Base-by-base conservation (phyloP, 2,113 vertebrate genomes). In the Megaptera novaeangliae region DNA sequence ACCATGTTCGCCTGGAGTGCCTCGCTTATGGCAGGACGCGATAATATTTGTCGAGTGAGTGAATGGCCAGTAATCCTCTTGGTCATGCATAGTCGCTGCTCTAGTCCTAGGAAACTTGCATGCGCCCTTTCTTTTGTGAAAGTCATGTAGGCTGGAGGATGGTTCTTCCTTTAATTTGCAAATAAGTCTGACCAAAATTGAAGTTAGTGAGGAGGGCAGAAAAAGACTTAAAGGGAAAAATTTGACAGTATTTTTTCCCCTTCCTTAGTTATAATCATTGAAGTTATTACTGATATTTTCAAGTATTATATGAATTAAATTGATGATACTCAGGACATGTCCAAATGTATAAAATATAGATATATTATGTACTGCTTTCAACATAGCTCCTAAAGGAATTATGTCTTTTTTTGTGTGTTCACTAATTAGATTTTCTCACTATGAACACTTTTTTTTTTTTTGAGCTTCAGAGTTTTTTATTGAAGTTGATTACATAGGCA, bases 81-180 rank as follows among this genome's bases (percentile, higher is more conserved):
- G 11, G 2, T 84, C 68, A 25, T 9, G 9, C 27, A 27, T 2
- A 92, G 49, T 41, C 52, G 2, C 29, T 39, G 34, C 46, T 66
- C 25, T 59, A 41, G 14, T 41, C 75, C 90, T 80, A 4, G 2
- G 2, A 89, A 20, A 88, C 90, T 91, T 95, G 93, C 77, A 66
- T 75, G 69, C n/a, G n/a, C 21, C 57, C 46, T 93, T 57, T 68
- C 86, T 95, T 86, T 57, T 71, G 57, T 83, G 59, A 95, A 97
- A 93, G 21, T 57, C 23, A 18, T 69, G 27, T 63, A 74, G 11
- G 1, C 69, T 83, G 25, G 55, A 83, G 18, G 21, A 39, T 85
- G 11, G 3, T 80, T 88, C 31, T 69, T 64, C 20, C 34, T 88
- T 66, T 66, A 75, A 94, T 88, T 87, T 92, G 59, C 75, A 96